Evolutionary conservation across 2,113 vertebrate species (phyloP).

Genomic region (Oncorhynchus masou): DNA sequence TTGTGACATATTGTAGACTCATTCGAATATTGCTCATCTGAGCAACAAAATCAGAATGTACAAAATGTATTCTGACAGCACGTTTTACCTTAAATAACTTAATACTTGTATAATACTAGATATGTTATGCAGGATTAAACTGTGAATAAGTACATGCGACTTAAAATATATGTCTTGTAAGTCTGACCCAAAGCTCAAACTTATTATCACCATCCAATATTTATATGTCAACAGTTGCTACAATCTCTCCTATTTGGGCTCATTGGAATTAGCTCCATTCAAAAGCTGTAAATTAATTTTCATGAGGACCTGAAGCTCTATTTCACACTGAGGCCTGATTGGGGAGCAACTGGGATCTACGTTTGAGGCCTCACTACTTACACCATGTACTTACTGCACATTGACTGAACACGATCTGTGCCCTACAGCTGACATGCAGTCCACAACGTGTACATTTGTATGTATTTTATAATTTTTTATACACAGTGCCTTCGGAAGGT

Average conservation of each 20-base stretch:
- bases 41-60: neutral
- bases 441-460: neutral
- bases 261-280: constrained; percentile 21
- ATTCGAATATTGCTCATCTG: constrained; percentile 17
- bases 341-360: neutral
- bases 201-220: too few species aligned
- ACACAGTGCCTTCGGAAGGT: too few species aligned
- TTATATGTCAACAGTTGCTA: neutral
- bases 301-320: constrained; percentile 14
- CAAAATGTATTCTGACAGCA: neutral
- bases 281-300: constrained; percentile 24
- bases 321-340: constrained; percentile 2
- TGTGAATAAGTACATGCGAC: too few species aligned
- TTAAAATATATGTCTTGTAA: too few species aligned
- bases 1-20: constrained; percentile 27
- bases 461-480: too few species aligned
- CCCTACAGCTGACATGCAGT: neutral
- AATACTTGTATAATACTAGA: too few species aligned
- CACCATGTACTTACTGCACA: neutral
- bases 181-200: too few species aligned
- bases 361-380: neutral
- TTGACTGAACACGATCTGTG: neutral
- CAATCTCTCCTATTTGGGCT: constrained; percentile 13
- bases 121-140: too few species aligned
- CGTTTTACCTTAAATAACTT: too few species aligned